phyloP scores from a whole-genome alignment of 2,888 invertebrate genomes.

The Melikaiella ostensackeni region DNA sequence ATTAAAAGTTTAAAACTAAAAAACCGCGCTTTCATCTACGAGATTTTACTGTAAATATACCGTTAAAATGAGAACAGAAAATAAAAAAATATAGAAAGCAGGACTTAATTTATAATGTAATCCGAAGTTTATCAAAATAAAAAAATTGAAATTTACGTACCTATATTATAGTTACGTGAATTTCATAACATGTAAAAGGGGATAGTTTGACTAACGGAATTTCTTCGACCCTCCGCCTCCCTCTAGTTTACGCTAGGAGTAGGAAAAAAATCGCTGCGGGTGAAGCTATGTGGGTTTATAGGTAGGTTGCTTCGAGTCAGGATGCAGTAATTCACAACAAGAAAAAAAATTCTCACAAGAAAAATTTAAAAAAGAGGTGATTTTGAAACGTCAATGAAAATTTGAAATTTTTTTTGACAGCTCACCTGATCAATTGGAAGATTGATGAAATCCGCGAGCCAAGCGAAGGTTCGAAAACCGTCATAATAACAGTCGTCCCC shows the following conservation, averaged over 20 bases:
- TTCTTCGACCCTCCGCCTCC: background rate
- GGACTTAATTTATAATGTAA: too few species aligned
- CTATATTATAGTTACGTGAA: background rate
- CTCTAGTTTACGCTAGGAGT: background rate
- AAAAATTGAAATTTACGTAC: too few species aligned
- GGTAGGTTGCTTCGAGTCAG: background rate
- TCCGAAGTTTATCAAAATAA: too few species aligned
- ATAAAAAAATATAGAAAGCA: background rate
- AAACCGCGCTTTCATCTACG: too few species aligned
- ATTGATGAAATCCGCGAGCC: conserved; percentile 83
- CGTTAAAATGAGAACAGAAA: background rate
- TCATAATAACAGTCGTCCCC: conserved; percentile 80
- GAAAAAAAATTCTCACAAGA: background rate
- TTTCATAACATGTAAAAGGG: background rate
- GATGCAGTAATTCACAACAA: conserved; percentile 24
- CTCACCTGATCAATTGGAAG: conserved; percentile 90
- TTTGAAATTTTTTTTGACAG: conserved; percentile 50
- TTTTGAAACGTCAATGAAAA: background rate
- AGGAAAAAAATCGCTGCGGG: conserved; percentile 6
- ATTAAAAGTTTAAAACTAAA: too few species aligned
- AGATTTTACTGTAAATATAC: too few species aligned
- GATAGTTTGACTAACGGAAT: background rate
- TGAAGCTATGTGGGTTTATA: conserved; percentile 3
- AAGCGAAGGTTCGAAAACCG: conserved; percentile 85
- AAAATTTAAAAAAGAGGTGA: background rate